phyloP scores from a whole-genome alignment of 2,113 vertebrate genomes.

The Thamnaconus septentrionalis region DNA sequence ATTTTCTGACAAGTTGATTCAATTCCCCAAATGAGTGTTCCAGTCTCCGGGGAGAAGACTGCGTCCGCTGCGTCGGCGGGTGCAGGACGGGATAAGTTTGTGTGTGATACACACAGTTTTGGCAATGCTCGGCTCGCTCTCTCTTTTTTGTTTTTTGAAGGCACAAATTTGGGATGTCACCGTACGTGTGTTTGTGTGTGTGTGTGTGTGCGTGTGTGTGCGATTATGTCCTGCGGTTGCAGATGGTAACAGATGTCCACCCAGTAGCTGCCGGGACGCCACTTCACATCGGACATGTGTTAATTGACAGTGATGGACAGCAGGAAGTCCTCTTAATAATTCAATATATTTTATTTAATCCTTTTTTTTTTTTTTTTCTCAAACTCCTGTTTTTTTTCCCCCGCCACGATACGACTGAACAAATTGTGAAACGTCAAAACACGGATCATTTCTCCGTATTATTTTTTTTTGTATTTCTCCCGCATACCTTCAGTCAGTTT shows the following conservation, averaged over 20 bases:
- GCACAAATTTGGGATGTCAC: conserved; percentile 45
- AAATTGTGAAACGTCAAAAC: conserved; percentile 40
- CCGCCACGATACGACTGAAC: conserved; percentile 8
- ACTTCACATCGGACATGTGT: conserved; percentile 73
- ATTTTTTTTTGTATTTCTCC: conserved; percentile 3
- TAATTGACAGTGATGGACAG: conserved; percentile 81
- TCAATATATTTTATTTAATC: conserved; percentile 73
- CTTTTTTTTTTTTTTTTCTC: conserved; percentile 5
- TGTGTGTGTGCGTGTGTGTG: conserved; percentile 32
- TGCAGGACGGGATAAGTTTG: conserved; percentile 3
- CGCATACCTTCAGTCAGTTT: conserved; percentile 1
- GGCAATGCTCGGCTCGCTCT: no score
- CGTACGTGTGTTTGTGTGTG: background rate
- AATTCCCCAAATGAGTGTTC: conserved; percentile 28
- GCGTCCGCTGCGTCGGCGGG: no score
- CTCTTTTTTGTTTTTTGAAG: conserved; percentile 58
- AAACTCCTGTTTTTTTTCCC: no score
- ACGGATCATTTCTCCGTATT: background rate
- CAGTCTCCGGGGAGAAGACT: conserved; percentile 42
- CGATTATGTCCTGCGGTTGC: conserved; percentile 17
- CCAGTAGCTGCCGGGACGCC: conserved; percentile 68
- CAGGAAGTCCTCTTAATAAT: conserved; percentile 79
- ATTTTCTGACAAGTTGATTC: conserved; percentile 52
- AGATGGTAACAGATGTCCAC: conserved; percentile 76
- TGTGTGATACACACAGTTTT: conserved; percentile 31